Percentiles rank a stretch among this genome's conserved stretches.
Conservation (phyloP, 2,113 vertebrate species). For the Chinchilla lanigera region DNA sequence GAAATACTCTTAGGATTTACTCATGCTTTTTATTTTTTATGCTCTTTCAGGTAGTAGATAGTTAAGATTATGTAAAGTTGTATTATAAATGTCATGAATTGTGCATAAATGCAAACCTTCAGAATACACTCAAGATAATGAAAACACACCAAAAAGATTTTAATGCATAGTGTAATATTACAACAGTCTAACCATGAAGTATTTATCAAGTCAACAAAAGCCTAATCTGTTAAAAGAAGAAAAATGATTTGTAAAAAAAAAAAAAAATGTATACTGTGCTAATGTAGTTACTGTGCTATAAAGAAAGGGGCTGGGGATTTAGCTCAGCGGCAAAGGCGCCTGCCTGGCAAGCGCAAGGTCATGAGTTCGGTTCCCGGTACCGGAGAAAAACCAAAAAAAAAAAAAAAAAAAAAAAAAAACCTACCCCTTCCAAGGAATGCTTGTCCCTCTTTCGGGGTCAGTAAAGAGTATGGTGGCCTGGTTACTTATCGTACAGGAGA, state of each 20-base stretch:
- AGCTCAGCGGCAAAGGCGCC: too few relatives aligned
- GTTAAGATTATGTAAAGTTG: not conserved
- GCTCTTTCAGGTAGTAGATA: not conserved
- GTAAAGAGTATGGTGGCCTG: not conserved
- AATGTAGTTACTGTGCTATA: not conserved
- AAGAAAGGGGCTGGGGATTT: too few relatives aligned
- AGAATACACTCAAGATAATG: not conserved
- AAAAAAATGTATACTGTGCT: not conserved
- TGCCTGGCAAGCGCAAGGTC: too few relatives aligned
- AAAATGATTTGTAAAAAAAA: not conserved
- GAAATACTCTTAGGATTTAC: not conserved
- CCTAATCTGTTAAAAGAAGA: not conserved
- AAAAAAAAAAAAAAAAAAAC: conserved; percentile 43
- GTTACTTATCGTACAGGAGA: not conserved
- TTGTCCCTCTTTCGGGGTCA: not conserved
- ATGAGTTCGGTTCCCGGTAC: too few relatives aligned
- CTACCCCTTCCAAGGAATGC: not conserved
- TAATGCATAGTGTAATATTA: not conserved
- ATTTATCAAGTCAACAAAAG: not conserved
- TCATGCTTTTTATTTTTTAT: not conserved
- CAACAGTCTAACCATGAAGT: not conserved
- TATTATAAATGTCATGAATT: not conserved
- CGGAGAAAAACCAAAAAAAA: too few relatives aligned
- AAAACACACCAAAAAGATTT: not conserved
- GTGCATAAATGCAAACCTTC: not conserved